Base-by-base conservation (phyloP, 1,140 invertebrate genomes). In the Drosophila azteca region DNA sequence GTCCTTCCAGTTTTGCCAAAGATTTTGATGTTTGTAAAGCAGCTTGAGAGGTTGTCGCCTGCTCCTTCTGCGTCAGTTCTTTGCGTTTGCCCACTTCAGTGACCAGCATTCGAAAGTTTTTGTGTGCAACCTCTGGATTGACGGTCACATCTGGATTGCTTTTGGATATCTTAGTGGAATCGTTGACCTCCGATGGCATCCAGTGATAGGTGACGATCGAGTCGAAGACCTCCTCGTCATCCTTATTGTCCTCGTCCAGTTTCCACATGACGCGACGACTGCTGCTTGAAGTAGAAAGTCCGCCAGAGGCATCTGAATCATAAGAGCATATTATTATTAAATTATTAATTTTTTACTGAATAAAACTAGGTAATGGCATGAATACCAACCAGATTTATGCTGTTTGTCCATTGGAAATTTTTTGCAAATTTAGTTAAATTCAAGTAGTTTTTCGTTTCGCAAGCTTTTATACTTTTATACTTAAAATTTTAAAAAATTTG, bases 201-300 rank as follows among this genome's bases (percentile, higher is more conserved):
- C 66, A 66, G 6, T 67, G 49, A 44, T 83, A 88, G 44, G 65
- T 88, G 31, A 88, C 83, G 17, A 87, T 26, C 4, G 83, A 83
- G 41, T 88, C 68, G 15, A 58, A 88, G 8, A 77, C 63, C 43
- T 88, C 74, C 45, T 71, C 79, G n/a, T 84, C 82, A 4, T 66
- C 65, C 2, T 60, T 39, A 39, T 5, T 2, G 35, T 3, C 3
- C 41, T 15, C 51, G 43, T 8, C 46, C 5, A 67, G 61, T 31
- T 88, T 79, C 83, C 83, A 88, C 79, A 89, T 79, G 24, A 89
- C 83, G 17, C 79, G 71, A n/a, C 79, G 83, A 45, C 72, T 83
- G 62, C 64, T 68, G 46, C 65, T 68, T 11, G 84, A 79, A 15
- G 46, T 62, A 15, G 72, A 74, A 13, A 64, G 48, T 1, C 7